Evolutionary conservation across 2,888 invertebrate genomes (phyloP).

Genomic region (Tethea ocularis): DNA sequence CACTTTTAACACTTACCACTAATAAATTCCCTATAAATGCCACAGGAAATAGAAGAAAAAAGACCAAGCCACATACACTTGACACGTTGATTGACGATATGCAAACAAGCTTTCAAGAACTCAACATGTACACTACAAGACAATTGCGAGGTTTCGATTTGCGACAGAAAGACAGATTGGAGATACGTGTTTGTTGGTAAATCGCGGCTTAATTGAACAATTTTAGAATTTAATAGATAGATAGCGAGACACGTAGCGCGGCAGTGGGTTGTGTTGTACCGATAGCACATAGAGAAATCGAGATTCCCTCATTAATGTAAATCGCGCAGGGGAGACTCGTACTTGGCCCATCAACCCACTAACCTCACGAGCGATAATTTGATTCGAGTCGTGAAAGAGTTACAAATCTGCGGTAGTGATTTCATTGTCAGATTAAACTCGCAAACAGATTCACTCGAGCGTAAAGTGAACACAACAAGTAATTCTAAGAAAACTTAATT

Average conservation of each 20-base stretch:
- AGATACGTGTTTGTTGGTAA: conserved; percentile 41
- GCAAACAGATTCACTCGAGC: conserved; percentile 13
- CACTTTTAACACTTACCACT: background rate
- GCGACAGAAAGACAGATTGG: conserved; percentile 40
- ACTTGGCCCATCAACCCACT: conserved; percentile 70
- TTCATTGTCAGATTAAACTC: conserved; percentile 3
- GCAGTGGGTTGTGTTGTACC: conserved; percentile 54
- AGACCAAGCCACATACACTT: conserved; percentile 13
- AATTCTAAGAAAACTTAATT: conserved; percentile 27
- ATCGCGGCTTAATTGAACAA: conserved; percentile 56
- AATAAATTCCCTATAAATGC: background rate
- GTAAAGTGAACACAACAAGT: conserved; percentile 13
- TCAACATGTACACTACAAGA: conserved; percentile 27
- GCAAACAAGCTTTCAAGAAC: conserved; percentile 36
- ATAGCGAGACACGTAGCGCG: conserved; percentile 58
- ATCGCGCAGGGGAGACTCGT: conserved; percentile 53
- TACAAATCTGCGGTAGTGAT: conserved; percentile 17
- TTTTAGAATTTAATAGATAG: conserved; percentile 51
- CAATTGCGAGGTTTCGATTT: conserved; percentile 27
- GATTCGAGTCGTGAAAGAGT: conserved; percentile 41
- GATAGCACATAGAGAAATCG: conserved; percentile 70
- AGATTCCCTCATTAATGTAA: conserved; percentile 74
- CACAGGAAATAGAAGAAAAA: background rate
- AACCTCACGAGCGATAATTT: conserved; percentile 55
- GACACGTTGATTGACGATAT: conserved; percentile 34